These are phyloP conservation scores for Ochlodes sylvanus DNA, from an alignment of 2,888 invertebrate species.

Conservation along the genomic window DNA sequence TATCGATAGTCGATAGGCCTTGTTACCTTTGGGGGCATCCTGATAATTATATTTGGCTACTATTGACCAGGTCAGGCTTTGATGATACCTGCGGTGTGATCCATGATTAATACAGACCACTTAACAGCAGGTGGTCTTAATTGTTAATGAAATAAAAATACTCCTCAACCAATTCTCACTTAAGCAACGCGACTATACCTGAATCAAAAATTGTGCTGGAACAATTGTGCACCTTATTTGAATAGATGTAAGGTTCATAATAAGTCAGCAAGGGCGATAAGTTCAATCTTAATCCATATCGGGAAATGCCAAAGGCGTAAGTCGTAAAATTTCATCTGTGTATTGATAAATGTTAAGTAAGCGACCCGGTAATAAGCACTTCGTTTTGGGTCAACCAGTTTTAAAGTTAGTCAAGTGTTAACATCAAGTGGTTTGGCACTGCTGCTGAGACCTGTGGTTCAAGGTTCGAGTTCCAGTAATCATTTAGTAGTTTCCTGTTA, in stretches of 20 bases:
- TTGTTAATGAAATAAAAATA: neutral
- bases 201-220: neutral
- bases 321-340: slow-evolving; percentile 22
- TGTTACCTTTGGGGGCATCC: too few species aligned
- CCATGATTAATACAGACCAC: too few species aligned
- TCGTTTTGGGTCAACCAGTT: slow-evolving; percentile 2
- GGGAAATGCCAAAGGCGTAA: slow-evolving; percentile 28
- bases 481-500: too few species aligned
- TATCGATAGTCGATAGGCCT: too few species aligned
- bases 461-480: too few species aligned
- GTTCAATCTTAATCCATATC: slow-evolving; percentile 14
- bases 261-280: neutral
- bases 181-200: neutral
- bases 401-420: too few species aligned
- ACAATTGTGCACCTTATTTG: neutral
- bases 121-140: too few species aligned
- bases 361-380: slow-evolving; percentile 1
- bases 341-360: slow-evolving; percentile 33
- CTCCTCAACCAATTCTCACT: neutral
- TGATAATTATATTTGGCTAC: too few species aligned
- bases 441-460: too few species aligned
- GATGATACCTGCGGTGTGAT: too few species aligned
- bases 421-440: neutral
- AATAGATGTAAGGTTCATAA: neutral
- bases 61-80: too few species aligned